Percentiles rank a stretch among this genome's conserved stretches.
These are phyloP conservation scores for Diabrotica undecimpunctata DNA, from an alignment of 1,140 invertebrate species.

Conservation along the genomic window DNA sequence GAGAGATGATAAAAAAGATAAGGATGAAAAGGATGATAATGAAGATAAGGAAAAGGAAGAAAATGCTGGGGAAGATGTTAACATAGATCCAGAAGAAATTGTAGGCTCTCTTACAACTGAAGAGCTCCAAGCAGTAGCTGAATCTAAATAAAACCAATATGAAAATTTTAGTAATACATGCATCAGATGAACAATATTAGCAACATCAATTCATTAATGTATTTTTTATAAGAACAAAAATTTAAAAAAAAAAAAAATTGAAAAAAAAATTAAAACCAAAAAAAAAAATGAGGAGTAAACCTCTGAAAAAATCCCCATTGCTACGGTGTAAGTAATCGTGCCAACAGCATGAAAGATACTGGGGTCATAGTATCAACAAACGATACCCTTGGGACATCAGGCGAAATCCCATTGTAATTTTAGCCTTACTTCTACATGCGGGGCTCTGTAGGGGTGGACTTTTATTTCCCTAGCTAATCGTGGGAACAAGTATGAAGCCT, in stretches of 20 bases:
- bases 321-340: conserved; percentile 16
- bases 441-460: conserved; percentile 16
- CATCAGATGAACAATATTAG: no score
- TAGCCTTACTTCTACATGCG: conserved; percentile 9
- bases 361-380: conserved; percentile 10
- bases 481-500: conserved; percentile 17
- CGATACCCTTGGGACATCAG: conserved; percentile 15
- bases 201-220: no score
- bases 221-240: no score
- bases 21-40: background rate
- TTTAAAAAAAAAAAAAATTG: no score
- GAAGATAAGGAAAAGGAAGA: background rate
- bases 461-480: conserved; percentile 17
- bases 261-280: no score
- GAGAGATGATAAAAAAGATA: background rate
- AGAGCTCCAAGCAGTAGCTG: background rate
- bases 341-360: conserved; percentile 10
- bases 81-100: background rate
- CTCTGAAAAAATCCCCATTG: conserved; percentile 17
- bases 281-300: conserved; percentile 34
- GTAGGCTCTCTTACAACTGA: background rate
- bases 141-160: background rate
- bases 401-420: conserved; percentile 12
- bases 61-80: background rate
- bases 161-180: no score